A percentile compares a stretch with the other conserved stretches of the same genome.
These are phyloP conservation scores for Drosophila lini DNA, from an alignment of 1,140 invertebrate species.

Conservation along the genomic window DNA sequence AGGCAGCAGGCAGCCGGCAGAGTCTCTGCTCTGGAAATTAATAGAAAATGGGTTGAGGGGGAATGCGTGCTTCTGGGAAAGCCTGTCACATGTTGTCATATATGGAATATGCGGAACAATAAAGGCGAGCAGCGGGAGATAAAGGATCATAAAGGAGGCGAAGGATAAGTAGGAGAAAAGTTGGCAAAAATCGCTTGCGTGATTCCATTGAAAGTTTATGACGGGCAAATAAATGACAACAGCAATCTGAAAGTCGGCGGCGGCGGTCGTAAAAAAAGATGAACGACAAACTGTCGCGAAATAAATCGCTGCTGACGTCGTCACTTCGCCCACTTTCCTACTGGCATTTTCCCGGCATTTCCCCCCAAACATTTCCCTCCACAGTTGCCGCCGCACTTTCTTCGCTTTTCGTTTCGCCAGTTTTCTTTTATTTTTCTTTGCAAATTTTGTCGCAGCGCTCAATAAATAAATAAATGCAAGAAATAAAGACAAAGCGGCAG, in stretches of 20 bases:
- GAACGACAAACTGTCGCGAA: slow-evolving; percentile 71
- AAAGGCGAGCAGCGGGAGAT: slow-evolving; percentile 68
- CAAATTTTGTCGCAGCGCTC: slow-evolving; percentile 71
- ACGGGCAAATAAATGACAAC: slow-evolving; percentile 72
- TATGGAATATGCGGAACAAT: slow-evolving; percentile 40
- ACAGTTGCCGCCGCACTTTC: background rate
- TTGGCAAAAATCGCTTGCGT: slow-evolving; percentile 69
- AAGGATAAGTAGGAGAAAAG: slow-evolving; percentile 49
- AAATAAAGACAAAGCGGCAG: slow-evolving; percentile 50
- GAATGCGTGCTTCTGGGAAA: slow-evolving; percentile 27
- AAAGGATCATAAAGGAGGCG: slow-evolving; percentile 24
- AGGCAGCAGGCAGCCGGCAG: slow-evolving; percentile 4
- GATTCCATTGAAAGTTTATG: slow-evolving; percentile 70
- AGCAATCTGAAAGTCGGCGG: slow-evolving; percentile 46
- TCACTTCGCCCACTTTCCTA: slow-evolving; percentile 15
- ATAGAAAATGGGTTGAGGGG: slow-evolving; percentile 33
- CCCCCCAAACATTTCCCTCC: background rate
- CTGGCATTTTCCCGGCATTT: slow-evolving; percentile 4
- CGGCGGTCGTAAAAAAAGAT: slow-evolving; percentile 70
- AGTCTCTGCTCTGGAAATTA: slow-evolving; percentile 27
- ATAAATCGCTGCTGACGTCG: slow-evolving; percentile 76
- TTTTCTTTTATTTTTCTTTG: background rate
- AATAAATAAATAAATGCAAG: slow-evolving; percentile 72
- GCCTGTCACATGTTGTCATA: slow-evolving; percentile 43
- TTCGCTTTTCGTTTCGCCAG: background rate